Conservation (phyloP, 2,113 vertebrate genomes). For the Hyaena hyaena region DNA sequence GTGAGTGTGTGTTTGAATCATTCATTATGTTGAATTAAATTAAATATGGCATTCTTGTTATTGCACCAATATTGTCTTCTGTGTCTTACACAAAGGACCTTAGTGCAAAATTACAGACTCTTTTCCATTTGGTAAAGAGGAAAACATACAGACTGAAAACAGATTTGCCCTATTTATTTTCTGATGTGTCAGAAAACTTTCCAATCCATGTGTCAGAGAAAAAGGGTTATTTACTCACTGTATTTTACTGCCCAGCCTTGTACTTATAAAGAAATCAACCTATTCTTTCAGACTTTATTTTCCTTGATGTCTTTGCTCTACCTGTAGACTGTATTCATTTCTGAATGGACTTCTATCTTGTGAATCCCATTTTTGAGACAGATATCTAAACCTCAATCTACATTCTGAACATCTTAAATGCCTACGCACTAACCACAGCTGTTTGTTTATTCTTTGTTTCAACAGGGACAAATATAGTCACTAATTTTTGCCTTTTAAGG, state of each 20-base stretch:
- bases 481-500: slow-evolving; percentile 80
- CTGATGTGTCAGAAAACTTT: slow-evolving; percentile 59
- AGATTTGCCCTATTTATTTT: slow-evolving; percentile 68
- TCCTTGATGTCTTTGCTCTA: background rate
- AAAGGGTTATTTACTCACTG: background rate
- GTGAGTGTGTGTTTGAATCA: background rate
- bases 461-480: slow-evolving; percentile 70
- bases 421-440: slow-evolving; percentile 66
- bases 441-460: slow-evolving; percentile 73
- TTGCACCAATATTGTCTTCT: background rate
- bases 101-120: background rate
- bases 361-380: slow-evolving; percentile 33
- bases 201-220: background rate
- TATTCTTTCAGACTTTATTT: background rate
- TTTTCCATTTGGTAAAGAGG: slow-evolving; percentile 40
- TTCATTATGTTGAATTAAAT: background rate
- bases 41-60: background rate
- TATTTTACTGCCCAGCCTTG: background rate
- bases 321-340: slow-evolving; percentile 18
- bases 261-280: background rate
- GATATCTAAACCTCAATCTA: slow-evolving; percentile 51
- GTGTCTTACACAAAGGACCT: background rate
- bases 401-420: slow-evolving; percentile 62
- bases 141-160: slow-evolving; percentile 55
- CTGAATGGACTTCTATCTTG: background rate